Conservation (phyloP, 1,140 invertebrate genomes). For the Sitophilus oryzae region DNA sequence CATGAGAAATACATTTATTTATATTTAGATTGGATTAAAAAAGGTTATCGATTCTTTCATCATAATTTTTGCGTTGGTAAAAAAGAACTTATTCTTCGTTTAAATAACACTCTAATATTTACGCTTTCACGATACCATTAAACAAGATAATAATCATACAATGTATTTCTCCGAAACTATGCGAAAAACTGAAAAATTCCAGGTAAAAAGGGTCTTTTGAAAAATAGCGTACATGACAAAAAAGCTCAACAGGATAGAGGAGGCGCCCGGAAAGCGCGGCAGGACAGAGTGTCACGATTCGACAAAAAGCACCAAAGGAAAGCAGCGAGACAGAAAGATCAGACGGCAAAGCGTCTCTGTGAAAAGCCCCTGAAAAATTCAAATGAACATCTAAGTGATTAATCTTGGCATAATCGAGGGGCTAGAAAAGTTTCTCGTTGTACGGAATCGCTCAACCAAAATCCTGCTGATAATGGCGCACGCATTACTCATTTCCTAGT, state of each 20-base stretch:
- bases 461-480: constrained; percentile 19
- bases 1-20: too few species aligned
- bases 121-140: too few species aligned
- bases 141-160: too few species aligned
- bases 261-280: background rate
- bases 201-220: background rate
- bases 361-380: constrained; percentile 13
- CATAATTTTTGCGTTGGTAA: too few species aligned
- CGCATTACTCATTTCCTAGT: constrained; percentile 16
- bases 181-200: background rate
- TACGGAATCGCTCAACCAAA: constrained; percentile 20
- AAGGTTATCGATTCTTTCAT: too few species aligned
- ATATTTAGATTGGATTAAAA: too few species aligned
- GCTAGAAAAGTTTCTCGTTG: constrained; percentile 9
- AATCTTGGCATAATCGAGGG: constrained; percentile 15
- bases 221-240: background rate
- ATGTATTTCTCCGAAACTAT: background rate
- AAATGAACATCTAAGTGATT: constrained; percentile 21
- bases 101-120: too few species aligned
- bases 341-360: background rate
- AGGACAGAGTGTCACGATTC: background rate
- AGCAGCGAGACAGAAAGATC: constrained; percentile 4
- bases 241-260: background rate
- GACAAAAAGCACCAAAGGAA: background rate
- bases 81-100: too few species aligned